Evolutionary conservation across 2,888 invertebrate species (phyloP).

Genomic region (Drosophila merina): DNA sequence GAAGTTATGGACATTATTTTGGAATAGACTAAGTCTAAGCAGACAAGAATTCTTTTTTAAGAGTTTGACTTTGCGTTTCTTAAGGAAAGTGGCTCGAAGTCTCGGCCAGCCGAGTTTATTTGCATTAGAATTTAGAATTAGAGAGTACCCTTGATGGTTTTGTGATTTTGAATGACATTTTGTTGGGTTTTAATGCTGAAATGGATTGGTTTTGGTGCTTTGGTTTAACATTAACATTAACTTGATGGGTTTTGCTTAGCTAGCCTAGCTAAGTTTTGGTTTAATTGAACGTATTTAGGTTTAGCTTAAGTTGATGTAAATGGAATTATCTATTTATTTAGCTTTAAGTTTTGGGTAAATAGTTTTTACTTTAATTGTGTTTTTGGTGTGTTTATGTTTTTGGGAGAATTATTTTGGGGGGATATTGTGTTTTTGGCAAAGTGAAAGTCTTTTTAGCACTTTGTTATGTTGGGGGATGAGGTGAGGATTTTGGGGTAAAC

Average conservation of each 20-base stretch:
- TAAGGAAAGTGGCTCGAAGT: constrained; percentile 11
- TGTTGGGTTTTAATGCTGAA: constrained; percentile 11
- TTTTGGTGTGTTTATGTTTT: constrained; percentile 24
- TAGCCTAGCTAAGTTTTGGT: constrained; percentile 33
- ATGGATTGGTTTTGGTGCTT: constrained; percentile 3
- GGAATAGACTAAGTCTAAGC: neutral
- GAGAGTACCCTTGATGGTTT: neutral
- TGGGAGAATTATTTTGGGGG: constrained; percentile 4
- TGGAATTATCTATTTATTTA: constrained; percentile 33
- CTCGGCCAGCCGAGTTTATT: constrained; percentile 17
- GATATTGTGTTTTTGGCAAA: neutral
- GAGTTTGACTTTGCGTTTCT: neutral
- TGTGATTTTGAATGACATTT: constrained; percentile 11
- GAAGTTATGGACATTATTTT: constrained; percentile 1
- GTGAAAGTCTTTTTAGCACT: constrained; percentile 29
- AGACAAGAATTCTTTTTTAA: neutral
- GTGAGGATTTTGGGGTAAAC: constrained; percentile 39
- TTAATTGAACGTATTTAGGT: constrained; percentile 31
- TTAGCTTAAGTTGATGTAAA: constrained; percentile 28
- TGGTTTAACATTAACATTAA: constrained; percentile 30
- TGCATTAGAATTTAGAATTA: constrained; percentile 6
- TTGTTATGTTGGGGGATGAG: constrained; percentile 34
- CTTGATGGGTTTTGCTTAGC: constrained; percentile 43
- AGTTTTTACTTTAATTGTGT: constrained; percentile 40
- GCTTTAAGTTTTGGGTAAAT: constrained; percentile 12